Evolutionary conservation across 1,140 invertebrate species (phyloP), one percentile per base, ranked within the genome.

Genomic region (Macrosteles quadrilineatus): DNA sequence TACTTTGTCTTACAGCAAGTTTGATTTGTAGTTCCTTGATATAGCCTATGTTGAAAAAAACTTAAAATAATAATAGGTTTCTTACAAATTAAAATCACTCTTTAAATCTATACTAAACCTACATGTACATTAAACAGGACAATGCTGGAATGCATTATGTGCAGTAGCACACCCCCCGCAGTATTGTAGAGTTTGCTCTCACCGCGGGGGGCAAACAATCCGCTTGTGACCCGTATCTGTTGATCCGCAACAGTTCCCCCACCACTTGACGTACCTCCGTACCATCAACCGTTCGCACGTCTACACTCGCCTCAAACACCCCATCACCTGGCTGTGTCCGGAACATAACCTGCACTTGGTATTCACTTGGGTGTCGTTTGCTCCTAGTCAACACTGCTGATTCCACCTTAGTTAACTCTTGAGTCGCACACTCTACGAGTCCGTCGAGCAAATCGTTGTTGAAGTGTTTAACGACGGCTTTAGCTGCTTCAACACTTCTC

Each of bases 381-480:
- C 65, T 29, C 1, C 53, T 23, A 43, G 59, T 72, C 27, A 74
- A 23, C 31, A 68, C 32, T 12, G 71, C 32, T 4, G 64, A 23
- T 53, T 73, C 72, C 12, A 76, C 66, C 40, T 66, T 50, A 19
- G 50, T 64, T 14, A 72, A 32, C 40, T 67, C 59, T 3, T 72
- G 71, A 11, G 29, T 50, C 2, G 77, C 25, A 78, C 90, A 93
- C 50, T 87, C 81, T 0, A 78, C 74, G 74, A 88, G 86, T 4
- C 82, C 81, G 11, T 78, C 76, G 1, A 93, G 69, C 71, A 88
- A 27, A 47, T 63, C 78, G 4, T 75, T 53, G 76, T 94, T 93
- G 0, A 94, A 81, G 70, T 89, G 78, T 0, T 80, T 74, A 0
- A 92, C 81, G 3, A 91, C 75, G 68, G 85, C 84, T 0, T 80